These are phyloP conservation scores for Hippoglossus hippoglossus DNA, from an alignment of 2,797 vertebrate species.

Conservation along the genomic window DNA sequence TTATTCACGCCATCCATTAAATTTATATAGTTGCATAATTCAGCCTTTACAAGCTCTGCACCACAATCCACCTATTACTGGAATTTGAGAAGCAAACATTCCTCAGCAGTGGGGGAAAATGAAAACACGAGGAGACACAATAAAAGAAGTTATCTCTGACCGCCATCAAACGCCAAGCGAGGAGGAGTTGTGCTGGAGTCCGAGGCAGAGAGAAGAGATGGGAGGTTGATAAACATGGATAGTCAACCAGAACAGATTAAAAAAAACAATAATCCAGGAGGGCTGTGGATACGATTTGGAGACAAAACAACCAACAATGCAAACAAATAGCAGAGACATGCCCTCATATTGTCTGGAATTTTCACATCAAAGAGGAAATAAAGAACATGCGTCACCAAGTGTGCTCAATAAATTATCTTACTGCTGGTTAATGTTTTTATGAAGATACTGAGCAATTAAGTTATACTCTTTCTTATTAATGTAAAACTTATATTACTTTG, in stretches of 20 bases:
- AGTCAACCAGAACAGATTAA: conserved; percentile 33
- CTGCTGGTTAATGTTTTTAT: conserved; percentile 17
- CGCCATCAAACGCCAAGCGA: conserved; percentile 57
- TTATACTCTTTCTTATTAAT: background rate
- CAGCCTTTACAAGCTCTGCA: conserved; percentile 30
- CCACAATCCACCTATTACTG: conserved; percentile 27
- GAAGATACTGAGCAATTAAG: background rate
- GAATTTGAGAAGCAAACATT: conserved; percentile 56
- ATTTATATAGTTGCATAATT: conserved; percentile 41
- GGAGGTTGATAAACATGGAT: conserved; percentile 45
- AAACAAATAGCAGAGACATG: conserved; percentile 49
- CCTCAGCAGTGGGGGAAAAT: conserved; percentile 27
- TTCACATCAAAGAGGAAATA: conserved; percentile 59
- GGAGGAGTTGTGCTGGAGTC: conserved; percentile 47
- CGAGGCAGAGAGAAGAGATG: conserved; percentile 42
- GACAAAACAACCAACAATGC: conserved; percentile 63
- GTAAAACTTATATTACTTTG: background rate
- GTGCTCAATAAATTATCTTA: conserved; percentile 11
- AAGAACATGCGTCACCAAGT: conserved; percentile 17
- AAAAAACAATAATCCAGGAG: conserved; percentile 28
- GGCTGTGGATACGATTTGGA: conserved; percentile 27
- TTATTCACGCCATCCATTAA: conserved; percentile 10
- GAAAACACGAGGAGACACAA: conserved; percentile 58
- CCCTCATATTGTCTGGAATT: conserved; percentile 58
- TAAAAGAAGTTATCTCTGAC: conserved; percentile 63